phyloP scores from a whole-genome alignment of 2,797 vertebrate species.

The Leontocebus nigricollis region DNA sequence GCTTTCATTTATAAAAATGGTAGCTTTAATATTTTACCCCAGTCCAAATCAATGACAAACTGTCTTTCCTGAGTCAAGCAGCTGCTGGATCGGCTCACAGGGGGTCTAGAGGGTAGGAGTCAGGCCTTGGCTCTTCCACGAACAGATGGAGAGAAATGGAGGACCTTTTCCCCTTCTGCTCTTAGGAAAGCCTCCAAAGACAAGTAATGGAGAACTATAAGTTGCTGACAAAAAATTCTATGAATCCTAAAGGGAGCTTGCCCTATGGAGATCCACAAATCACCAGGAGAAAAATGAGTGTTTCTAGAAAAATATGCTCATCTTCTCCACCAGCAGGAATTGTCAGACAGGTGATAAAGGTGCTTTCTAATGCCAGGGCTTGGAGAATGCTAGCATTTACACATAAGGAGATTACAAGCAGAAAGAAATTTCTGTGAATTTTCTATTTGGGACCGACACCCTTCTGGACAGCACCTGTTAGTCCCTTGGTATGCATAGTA shows the following conservation, averaged over 20 bases:
- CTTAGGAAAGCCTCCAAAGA: not conserved
- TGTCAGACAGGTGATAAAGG: not conserved
- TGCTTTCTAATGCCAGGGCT: not conserved
- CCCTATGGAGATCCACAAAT: not conserved
- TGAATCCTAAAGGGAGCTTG: not conserved
- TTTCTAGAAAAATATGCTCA: not conserved
- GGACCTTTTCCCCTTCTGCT: not conserved
- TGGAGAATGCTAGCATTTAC: not conserved
- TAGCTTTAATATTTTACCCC: not conserved
- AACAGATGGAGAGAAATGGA: not conserved
- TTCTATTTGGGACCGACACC: not conserved
- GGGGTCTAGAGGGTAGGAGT: not conserved
- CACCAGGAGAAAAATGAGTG: not conserved
- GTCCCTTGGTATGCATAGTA: not conserved
- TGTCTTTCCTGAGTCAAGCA: not conserved
- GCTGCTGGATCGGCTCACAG: not conserved
- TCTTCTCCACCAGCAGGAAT: not conserved
- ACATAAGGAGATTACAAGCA: not conserved
- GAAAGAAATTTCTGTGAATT: not conserved
- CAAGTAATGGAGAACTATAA: not conserved
- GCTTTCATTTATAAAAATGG: not conserved
- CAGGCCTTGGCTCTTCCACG: not conserved
- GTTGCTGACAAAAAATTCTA: slow-evolving; percentile 6
- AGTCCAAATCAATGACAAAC: not conserved
- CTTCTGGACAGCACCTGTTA: not conserved